Evolutionary conservation across 2,113 vertebrate species (phyloP).

Genomic region (Turdus rufiventris): DNA sequence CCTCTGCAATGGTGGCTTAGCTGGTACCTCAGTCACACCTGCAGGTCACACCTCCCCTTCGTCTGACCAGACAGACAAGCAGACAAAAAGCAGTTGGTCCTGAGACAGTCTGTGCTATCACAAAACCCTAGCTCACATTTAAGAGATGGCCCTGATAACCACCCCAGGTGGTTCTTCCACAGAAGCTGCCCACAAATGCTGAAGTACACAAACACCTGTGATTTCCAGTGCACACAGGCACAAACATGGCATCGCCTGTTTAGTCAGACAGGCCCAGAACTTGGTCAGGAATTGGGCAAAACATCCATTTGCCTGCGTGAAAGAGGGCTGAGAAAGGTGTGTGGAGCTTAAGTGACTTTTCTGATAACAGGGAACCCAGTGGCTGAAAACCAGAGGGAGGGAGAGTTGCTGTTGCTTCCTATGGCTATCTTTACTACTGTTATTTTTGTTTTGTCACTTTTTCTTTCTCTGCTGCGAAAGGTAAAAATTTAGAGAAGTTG

Average conservation of each 20-base stretch:
- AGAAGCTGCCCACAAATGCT: rapidly evolving
- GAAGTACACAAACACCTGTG: rapidly evolving
- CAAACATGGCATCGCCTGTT: rapidly evolving
- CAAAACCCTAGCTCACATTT: neutral
- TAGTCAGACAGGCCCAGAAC: neutral
- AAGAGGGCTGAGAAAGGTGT: neutral
- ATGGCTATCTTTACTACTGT: neutral
- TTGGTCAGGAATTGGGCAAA: neutral
- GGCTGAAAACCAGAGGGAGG: neutral
- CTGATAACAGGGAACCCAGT: rapidly evolving
- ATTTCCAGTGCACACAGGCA: neutral
- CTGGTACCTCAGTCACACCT: neutral
- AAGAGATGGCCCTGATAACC: neutral
- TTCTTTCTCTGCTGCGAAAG: neutral
- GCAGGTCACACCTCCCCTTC: neutral
- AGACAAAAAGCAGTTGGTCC: neutral
- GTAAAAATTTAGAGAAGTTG: neutral
- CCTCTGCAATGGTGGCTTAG: rapidly evolving
- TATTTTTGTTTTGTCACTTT: neutral
- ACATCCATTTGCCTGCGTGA: neutral
- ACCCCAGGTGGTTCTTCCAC: neutral
- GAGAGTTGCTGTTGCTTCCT: neutral
- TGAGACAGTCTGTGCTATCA: neutral
- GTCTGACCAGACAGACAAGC: neutral
- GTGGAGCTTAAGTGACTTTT: neutral